Base-by-base conservation (phyloP, 2,888 invertebrate genomes). In the Athalia cordata region DNA sequence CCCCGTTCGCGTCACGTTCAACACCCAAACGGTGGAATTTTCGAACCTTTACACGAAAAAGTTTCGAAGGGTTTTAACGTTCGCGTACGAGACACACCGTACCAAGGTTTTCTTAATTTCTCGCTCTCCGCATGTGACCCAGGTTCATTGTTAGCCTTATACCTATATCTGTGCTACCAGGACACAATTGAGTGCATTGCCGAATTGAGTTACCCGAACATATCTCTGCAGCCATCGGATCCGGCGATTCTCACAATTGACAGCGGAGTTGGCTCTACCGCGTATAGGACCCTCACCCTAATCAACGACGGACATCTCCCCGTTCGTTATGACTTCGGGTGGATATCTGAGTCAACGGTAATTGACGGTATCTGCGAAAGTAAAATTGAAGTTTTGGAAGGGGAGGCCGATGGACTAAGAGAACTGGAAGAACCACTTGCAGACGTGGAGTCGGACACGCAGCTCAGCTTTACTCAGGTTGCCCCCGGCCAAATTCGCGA, bases 141-240 rank as follows among this genome's bases (percentile, higher is more conserved):
- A 9, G 43, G 4, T 43, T 50, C 13, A 65, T 64, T 75, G 0
- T 45, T 13, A 49, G 29, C 62, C 6, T 9, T 55, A 15, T 6
- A 65, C 59, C 57, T 64, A 5, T 11, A 45, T 67, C 9, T 50
- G 61, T 68, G 50, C 59, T 86, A 91, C 79, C 85, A 95, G 95
- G 94, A 95, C 84, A 91, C 91, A 79, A 91, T 95, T 68, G 92
- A 92, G 81, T 86, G 95, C 64, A 89, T 89, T 66, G 95, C 94
- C 52, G 93, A 92, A 87, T 92, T 95, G 1, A 93, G 94, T 89
- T 95, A 93, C 86, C 95, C 95, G 0, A 94, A 95, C 84, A 87
- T 95, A 70, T 90, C 91, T 61, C 90, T 95, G 77, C 86, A 91
- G 80, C 92, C 93, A 62, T 91, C 91, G 11, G 88, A 89, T 79